Evolutionary conservation across 2,113 vertebrate genomes (phyloP).

Genomic region (Bubo blakistoni): DNA sequence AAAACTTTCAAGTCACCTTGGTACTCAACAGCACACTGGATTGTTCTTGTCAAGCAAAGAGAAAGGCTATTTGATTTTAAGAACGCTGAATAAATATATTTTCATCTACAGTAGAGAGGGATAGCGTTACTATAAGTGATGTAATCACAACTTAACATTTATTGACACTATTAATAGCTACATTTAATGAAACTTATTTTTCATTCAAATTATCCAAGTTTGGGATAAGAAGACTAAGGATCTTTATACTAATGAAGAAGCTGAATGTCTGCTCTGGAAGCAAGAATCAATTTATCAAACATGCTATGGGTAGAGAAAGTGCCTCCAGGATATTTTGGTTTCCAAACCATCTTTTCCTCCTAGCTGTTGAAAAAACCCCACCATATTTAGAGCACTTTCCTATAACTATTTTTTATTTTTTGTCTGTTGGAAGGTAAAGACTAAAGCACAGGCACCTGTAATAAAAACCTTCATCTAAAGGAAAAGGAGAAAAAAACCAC

Average conservation of each 20-base stretch:
- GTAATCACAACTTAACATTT: neutral
- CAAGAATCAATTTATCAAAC: neutral
- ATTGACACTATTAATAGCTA: neutral
- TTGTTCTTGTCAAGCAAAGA: neutral
- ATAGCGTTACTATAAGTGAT: neutral
- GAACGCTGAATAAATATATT: neutral
- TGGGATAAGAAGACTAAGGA: neutral
- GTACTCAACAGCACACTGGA: neutral
- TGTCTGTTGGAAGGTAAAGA: neutral
- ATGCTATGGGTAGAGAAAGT: neutral
- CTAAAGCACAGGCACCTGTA: neutral
- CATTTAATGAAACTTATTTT: neutral
- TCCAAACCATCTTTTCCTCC: neutral
- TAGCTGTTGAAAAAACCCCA: neutral
- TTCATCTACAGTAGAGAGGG: neutral
- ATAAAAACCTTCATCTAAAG: neutral
- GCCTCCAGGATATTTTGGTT: neutral
- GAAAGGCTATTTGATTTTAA: neutral
- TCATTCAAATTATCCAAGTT: neutral
- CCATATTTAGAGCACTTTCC: neutral
- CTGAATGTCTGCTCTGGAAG: neutral
- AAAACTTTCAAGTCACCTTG: neutral
- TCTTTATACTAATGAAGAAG: neutral
- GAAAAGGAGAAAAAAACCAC: neutral
- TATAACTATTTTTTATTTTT: neutral